Conservation (phyloP, 2,888 invertebrate genomes). For the Ornithoptera priamus region DNA sequence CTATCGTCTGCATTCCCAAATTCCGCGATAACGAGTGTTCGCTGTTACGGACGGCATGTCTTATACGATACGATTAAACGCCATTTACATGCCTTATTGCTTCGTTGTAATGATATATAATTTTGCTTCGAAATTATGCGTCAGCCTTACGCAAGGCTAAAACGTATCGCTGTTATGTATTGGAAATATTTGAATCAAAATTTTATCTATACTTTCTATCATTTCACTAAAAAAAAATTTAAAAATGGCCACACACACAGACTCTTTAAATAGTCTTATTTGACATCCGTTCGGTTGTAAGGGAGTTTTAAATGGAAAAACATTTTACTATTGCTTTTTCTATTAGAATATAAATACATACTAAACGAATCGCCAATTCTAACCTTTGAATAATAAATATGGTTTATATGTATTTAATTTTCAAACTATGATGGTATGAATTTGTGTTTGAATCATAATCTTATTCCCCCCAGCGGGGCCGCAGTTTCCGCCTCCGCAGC, state of each 20-base stretch:
- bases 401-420: background rate
- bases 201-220: background rate
- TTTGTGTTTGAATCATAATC: conserved; percentile 12
- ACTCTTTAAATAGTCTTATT: too few species aligned
- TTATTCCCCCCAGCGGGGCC: conserved; percentile 9
- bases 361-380: background rate
- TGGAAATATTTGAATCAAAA: background rate
- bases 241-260: too few species aligned
- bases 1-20: background rate
- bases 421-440: conserved; percentile 2
- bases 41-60: too few species aligned
- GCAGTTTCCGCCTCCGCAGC: conserved; percentile 13
- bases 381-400: background rate
- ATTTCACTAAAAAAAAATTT: too few species aligned
- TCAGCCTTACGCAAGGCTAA: background rate
- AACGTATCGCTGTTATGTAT: background rate
- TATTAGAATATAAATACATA: too few species aligned
- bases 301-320: too few species aligned
- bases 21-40: background rate
- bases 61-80: conserved; percentile 4
- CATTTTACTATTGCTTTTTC: too few species aligned
- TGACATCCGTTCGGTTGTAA: too few species aligned
- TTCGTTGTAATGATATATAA: conserved; percentile 2
- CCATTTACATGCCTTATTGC: conserved; percentile 9
- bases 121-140: conserved; percentile 5